Evolutionary conservation across 2,888 invertebrate genomes (phyloP).

Genomic region (Ptilodon capucinus): DNA sequence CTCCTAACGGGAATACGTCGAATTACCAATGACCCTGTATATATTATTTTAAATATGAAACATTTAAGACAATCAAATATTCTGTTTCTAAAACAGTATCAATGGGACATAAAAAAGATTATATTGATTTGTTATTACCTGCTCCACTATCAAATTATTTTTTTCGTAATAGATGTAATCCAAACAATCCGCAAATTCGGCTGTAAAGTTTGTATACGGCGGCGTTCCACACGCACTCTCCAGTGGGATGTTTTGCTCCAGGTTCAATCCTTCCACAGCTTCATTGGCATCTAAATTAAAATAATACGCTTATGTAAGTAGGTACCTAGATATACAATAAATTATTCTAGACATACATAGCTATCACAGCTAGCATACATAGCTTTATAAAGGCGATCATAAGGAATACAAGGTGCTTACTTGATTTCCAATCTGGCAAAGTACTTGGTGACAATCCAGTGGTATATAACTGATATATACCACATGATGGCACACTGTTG

Average conservation of each 20-base stretch:
- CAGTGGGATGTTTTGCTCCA: constrained; percentile 85
- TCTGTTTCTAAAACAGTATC: too few relatives aligned
- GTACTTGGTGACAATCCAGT: constrained; percentile 84
- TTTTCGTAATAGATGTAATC: constrained; percentile 96
- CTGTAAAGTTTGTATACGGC: constrained; percentile 92
- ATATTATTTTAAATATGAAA: too few relatives aligned
- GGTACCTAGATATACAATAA: too few relatives aligned
- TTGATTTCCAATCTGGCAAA: constrained; percentile 89
- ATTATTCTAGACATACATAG: too few relatives aligned
- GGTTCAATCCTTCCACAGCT: constrained; percentile 83
- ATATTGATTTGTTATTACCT: constrained; percentile 67
- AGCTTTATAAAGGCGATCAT: too few relatives aligned
- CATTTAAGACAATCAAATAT: too few relatives aligned
- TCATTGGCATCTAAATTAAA: constrained; percentile 84
- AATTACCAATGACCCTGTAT: too few relatives aligned
- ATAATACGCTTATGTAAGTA: not conserved
- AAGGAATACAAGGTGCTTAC: constrained; percentile 81
- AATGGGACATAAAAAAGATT: constrained; percentile 5
- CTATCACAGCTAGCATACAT: too few relatives aligned
- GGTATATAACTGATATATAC: constrained; percentile 90
- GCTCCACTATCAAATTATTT: constrained; percentile 82
- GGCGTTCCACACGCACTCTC: constrained; percentile 93
- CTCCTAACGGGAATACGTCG: too few relatives aligned
- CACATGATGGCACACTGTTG: constrained; percentile 93
- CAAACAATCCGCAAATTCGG: constrained; percentile 91